Evolutionary conservation across 2,888 invertebrate species (phyloP).

Genomic region (Criorhina ranunculi): DNA sequence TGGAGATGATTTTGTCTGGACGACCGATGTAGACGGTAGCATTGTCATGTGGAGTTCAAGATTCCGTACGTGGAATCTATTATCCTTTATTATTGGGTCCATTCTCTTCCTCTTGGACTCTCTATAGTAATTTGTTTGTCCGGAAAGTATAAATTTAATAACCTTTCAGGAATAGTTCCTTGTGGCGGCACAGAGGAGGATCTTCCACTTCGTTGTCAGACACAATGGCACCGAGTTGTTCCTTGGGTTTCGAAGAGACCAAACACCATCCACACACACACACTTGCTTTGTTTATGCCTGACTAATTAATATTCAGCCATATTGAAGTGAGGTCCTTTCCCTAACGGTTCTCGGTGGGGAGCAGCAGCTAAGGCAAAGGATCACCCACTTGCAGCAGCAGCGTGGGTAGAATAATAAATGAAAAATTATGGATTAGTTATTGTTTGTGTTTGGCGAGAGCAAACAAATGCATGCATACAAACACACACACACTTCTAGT

Average conservation of each 20-base stretch:
- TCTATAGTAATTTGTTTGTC: constrained; percentile 61
- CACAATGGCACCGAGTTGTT: constrained; percentile 36
- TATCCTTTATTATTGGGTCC: constrained; percentile 67
- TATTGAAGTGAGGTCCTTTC: constrained; percentile 67
- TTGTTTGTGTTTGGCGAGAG: constrained; percentile 71
- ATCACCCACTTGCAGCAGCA: constrained; percentile 2
- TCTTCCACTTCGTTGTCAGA: constrained; percentile 45
- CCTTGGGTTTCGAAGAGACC: constrained; percentile 32
- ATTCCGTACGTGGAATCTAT: constrained; percentile 60
- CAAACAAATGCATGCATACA: constrained; percentile 59
- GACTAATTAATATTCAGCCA: constrained; percentile 76
- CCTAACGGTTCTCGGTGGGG: no score
- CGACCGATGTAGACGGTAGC: constrained; percentile 38
- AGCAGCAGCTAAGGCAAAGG: not conserved
- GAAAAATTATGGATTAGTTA: constrained; percentile 76
- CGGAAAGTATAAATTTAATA: constrained; percentile 76
- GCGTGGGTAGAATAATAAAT: constrained; percentile 73
- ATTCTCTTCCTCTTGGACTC: not conserved
- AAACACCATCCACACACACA: constrained; percentile 16
- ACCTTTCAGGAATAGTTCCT: constrained; percentile 52
- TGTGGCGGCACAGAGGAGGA: constrained; percentile 10
- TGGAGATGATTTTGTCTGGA: constrained; percentile 30
- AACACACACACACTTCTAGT: not conserved
- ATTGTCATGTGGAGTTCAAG: constrained; percentile 60
- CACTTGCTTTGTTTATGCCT: constrained; percentile 67